Percentiles rank a stretch among this genome's conserved stretches.
phyloP scores from a whole-genome alignment of 2,888 invertebrate species.

The Agrochola lychnidis region DNA sequence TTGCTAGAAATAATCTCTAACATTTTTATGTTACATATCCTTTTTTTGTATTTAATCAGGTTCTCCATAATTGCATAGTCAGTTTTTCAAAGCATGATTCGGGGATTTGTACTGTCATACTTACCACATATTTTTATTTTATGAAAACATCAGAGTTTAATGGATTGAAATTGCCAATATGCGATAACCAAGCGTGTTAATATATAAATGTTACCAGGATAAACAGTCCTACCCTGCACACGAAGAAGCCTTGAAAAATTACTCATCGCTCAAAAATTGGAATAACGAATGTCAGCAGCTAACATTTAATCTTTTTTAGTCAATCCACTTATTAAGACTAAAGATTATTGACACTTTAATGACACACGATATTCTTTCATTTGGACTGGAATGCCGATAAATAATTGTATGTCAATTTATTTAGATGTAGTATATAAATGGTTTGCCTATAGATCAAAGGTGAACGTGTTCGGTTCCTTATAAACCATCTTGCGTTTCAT shows the following conservation, averaged over 20 bases:
- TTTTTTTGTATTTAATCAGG: not conserved
- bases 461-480: conserved; percentile 43
- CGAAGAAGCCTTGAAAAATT: not conserved
- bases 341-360: conserved; percentile 52
- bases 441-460: conserved; percentile 54
- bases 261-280: not conserved
- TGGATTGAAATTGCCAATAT: not conserved
- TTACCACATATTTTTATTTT: not conserved
- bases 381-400: conserved; percentile 41
- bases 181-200: not conserved
- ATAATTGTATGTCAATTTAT: conserved; percentile 51
- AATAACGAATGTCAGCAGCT: conserved; percentile 25
- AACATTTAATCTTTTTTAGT: conserved; percentile 31
- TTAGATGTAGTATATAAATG: conserved; percentile 40
- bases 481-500: conserved; percentile 45
- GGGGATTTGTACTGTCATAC: too few species aligned
- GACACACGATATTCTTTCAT: conserved; percentile 31
- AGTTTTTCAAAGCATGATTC: not conserved
- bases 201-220: not conserved
- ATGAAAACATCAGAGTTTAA: not conserved
- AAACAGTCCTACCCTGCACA: not conserved
- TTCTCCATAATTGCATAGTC: too few species aligned
- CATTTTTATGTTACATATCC: not conserved
- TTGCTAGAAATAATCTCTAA: too few species aligned
- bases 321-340: not conserved